Conservation (phyloP, 1,140 invertebrate genomes). For the Mylabris phalerata region DNA sequence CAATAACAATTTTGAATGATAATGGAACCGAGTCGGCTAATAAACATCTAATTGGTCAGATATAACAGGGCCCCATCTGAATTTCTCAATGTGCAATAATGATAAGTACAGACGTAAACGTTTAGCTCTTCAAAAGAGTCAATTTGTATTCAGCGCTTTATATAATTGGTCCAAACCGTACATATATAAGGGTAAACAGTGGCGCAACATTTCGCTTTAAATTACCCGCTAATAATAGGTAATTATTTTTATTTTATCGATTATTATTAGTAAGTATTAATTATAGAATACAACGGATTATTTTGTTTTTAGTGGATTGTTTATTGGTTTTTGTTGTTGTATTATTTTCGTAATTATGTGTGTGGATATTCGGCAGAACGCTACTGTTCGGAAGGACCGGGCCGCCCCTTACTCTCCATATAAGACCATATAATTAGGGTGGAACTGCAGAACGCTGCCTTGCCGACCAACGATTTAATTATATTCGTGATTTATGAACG, state of each 20-base stretch:
- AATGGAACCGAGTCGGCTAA: slow-evolving; percentile 7
- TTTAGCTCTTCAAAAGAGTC: slow-evolving; percentile 37
- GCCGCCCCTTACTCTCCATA: slow-evolving; percentile 9
- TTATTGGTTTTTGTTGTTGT: not conserved
- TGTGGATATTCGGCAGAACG: slow-evolving; percentile 1
- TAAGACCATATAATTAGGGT: slow-evolving; percentile 29
- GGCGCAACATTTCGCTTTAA: slow-evolving; percentile 1
- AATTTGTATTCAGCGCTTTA: slow-evolving; percentile 38
- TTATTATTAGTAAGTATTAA: no score
- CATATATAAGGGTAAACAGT: slow-evolving; percentile 12
- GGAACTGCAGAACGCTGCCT: slow-evolving; percentile 19
- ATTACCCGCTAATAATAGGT: not conserved
- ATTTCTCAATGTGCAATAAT: slow-evolving; percentile 24
- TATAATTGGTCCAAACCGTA: slow-evolving; percentile 30
- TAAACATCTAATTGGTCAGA: slow-evolving; percentile 21
- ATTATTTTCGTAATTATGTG: not conserved
- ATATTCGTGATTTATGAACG: slow-evolving; percentile 32
- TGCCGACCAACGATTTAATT: slow-evolving; percentile 31
- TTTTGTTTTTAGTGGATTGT: no score
- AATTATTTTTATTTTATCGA: no score
- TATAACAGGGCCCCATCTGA: slow-evolving; percentile 27
- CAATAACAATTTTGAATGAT: slow-evolving; percentile 4
- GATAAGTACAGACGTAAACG: slow-evolving; percentile 34
- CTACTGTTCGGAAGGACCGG: not conserved
- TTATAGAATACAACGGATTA: no score